Evolutionary conservation across 2,113 vertebrate species (phyloP).

Genomic region (Pseudopipra pipra): DNA sequence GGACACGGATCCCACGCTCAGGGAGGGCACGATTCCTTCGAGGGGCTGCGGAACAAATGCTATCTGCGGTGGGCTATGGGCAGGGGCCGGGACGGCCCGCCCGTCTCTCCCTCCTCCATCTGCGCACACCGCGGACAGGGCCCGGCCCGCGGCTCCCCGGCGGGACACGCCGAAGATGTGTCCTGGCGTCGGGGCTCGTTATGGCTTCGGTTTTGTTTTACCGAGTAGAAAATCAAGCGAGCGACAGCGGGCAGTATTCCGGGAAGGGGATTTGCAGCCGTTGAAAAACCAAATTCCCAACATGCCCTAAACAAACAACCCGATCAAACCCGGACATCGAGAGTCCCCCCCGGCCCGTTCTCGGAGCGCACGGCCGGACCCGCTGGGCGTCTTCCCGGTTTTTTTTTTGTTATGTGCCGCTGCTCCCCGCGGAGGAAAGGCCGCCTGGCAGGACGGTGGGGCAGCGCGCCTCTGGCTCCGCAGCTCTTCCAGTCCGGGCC

Average conservation of each 20-base stretch:
- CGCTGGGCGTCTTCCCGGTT: not conserved
- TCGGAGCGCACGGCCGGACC: not conserved
- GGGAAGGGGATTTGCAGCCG: not conserved
- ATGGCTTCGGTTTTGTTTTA: not conserved
- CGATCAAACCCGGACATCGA: not conserved
- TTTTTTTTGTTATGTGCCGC: not conserved
- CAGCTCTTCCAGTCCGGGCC: not conserved
- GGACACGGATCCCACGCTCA: not conserved
- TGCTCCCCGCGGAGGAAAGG: not conserved
- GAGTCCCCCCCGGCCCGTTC: not conserved
- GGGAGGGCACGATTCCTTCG: not conserved
- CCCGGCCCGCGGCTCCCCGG: not conserved
- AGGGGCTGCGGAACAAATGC: not conserved
- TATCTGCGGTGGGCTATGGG: not conserved
- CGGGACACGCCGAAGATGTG: not conserved
- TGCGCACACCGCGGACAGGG: not conserved
- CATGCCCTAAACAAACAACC: not conserved
- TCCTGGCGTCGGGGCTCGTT: not conserved
- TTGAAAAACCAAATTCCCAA: not conserved
- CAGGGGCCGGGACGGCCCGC: not conserved
- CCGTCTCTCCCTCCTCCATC: not conserved
- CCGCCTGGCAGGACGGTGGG: not conserved
- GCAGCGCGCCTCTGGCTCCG: not conserved
- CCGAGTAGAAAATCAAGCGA: not conserved
- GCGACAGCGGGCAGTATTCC: not conserved